Conservation (phyloP, 2,797 vertebrate genomes). For the Onychomys arenicola region DNA sequence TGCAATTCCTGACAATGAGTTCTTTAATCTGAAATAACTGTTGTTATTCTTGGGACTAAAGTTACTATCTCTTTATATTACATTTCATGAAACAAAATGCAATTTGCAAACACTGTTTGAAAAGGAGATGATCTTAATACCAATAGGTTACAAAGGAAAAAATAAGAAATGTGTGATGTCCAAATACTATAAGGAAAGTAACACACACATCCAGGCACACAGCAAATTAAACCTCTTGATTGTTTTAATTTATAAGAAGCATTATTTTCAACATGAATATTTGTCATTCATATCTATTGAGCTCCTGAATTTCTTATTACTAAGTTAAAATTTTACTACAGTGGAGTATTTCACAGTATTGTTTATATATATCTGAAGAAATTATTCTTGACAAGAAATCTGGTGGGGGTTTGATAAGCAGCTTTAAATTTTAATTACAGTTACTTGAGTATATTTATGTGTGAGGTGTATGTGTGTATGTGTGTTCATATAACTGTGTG, state of each 20-base stretch:
- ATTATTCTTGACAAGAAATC: neutral
- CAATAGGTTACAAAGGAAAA: constrained; percentile 13
- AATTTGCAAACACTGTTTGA: constrained; percentile 29
- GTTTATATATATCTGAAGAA: neutral
- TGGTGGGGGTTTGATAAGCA: neutral
- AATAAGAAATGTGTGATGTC: neutral
- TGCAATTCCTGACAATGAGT: constrained; percentile 28
- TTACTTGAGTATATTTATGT: neutral
- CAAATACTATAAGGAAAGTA: neutral
- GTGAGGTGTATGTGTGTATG: neutral
- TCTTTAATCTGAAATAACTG: constrained; percentile 36
- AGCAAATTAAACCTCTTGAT: neutral
- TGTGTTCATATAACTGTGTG: neutral
- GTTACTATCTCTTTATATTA: constrained; percentile 52
- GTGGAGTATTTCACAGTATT: neutral
- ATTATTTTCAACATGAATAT: neutral
- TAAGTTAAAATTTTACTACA: neutral
- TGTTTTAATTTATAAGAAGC: neutral
- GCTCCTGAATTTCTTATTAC: neutral
- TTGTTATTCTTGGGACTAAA: constrained; percentile 38
- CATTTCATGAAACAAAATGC: neutral
- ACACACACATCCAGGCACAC: rapidly evolving
- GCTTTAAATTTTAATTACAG: neutral
- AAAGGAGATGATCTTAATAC: constrained; percentile 22
- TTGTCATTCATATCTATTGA: constrained; percentile 19